Evolutionary conservation across 1,140 invertebrate genomes (phyloP).

Genomic region (Limonius californicus): DNA sequence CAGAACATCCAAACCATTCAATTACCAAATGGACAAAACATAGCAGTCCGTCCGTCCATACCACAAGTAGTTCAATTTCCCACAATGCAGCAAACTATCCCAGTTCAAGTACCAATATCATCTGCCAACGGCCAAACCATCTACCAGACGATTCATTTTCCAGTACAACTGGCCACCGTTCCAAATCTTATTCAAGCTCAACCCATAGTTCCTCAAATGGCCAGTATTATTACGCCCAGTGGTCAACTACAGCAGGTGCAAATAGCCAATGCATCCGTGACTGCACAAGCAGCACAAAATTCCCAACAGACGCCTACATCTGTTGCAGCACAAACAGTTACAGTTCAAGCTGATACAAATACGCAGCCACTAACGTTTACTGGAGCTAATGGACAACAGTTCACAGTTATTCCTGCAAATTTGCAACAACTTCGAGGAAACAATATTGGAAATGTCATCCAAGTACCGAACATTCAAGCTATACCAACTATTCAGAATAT

Average conservation of each 20-base stretch:
- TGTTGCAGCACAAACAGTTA: constrained; percentile 36
- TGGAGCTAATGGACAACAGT: constrained; percentile 64
- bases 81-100: constrained; percentile 76
- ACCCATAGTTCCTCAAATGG: constrained; percentile 64
- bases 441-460: constrained; percentile 43
- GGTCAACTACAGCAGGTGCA: constrained; percentile 77
- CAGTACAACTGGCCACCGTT: constrained; percentile 67
- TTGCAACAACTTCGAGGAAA: constrained; percentile 43
- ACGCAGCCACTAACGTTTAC: constrained; percentile 57
- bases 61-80: constrained; percentile 71
- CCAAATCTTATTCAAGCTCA: constrained; percentile 55
- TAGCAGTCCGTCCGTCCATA: constrained; percentile 52
- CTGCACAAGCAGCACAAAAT: constrained; percentile 31
- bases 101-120: constrained; percentile 88
- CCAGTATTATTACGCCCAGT: constrained; percentile 80
- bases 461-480: constrained; percentile 45
- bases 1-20: constrained; percentile 51
- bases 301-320: constrained; percentile 29
- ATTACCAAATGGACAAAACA: constrained; percentile 66
- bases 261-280: constrained; percentile 52
- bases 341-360: constrained; percentile 39
- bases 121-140: constrained; percentile 86
- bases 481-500: constrained; percentile 47
- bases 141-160: constrained; percentile 90
- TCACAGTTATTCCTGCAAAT: constrained; percentile 66